Conservation (phyloP, 2,888 invertebrate species). For the Onthophagus sagittarius region DNA sequence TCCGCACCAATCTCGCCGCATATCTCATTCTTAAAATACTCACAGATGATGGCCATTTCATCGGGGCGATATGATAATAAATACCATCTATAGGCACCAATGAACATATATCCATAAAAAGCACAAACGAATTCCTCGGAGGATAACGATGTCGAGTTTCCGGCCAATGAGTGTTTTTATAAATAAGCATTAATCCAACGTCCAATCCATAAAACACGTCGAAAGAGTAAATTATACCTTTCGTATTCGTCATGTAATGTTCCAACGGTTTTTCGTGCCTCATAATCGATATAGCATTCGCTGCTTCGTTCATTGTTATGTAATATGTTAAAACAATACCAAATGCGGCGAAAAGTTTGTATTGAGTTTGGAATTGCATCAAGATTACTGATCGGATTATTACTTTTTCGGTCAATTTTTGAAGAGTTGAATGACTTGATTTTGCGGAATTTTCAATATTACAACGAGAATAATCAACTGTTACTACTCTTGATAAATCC, state of each 20-base stretch:
- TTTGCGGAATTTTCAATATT: neutral
- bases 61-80: neutral
- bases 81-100: constrained; percentile 9
- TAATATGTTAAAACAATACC: constrained; percentile 13
- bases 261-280: neutral
- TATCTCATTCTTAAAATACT: constrained; percentile 18
- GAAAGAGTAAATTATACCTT: constrained; percentile 13
- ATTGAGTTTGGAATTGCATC: constrained; percentile 19
- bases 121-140: constrained; percentile 15
- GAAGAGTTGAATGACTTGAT: neutral
- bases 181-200: constrained; percentile 15
- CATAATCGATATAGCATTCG: constrained; percentile 3
- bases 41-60: constrained; percentile 16
- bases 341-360: constrained; percentile 4
- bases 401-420: neutral
- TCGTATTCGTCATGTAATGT: neutral
- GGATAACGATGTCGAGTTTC: constrained; percentile 14
- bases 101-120: constrained; percentile 12
- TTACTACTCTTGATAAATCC: neutral
- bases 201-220: constrained; percentile 19
- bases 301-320: neutral
- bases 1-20: constrained; percentile 25
- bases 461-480: too few species aligned
- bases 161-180: constrained; percentile 13
- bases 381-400: constrained; percentile 3